phyloP scores from a whole-genome alignment of 2,797 vertebrate species.

The Cyclopterus lumpus region DNA sequence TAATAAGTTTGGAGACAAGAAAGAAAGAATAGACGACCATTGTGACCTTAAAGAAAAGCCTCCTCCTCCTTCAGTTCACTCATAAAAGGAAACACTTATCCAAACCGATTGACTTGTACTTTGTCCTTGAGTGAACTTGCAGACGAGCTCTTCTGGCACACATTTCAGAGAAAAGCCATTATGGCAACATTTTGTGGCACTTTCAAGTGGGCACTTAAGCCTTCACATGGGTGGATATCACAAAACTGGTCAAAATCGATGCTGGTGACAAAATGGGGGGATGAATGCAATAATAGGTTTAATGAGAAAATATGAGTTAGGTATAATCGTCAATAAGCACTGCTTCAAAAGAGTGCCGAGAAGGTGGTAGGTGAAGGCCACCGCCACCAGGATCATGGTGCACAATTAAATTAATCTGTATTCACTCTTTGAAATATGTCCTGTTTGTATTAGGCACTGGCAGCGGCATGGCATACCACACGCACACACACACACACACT shows the following conservation, averaged over 20 bases:
- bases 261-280: conserved; percentile 28
- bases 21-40: conserved; percentile 33
- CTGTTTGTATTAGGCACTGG: conserved; percentile 16
- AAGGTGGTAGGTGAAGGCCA: neutral
- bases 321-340: conserved; percentile 13
- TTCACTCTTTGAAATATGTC: neutral
- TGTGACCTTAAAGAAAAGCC: conserved; percentile 49
- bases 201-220: conserved; percentile 49
- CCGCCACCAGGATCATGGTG: neutral
- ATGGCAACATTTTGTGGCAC: conserved; percentile 38
- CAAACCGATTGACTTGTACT: conserved; percentile 22
- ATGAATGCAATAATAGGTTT: conserved; percentile 34
- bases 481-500: conserved; percentile 10
- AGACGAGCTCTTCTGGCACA: conserved; percentile 28
- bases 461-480: conserved; percentile 14
- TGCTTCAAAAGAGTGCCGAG: conserved; percentile 3
- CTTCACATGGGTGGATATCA: conserved; percentile 40
- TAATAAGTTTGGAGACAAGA: conserved; percentile 3
- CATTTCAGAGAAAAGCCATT: conserved; percentile 63
- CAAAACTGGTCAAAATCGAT: conserved; percentile 65
- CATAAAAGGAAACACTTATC: conserved; percentile 59
- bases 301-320: conserved; percentile 29
- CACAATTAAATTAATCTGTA: neutral
- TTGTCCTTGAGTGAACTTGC: conserved; percentile 49
- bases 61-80: conserved; percentile 39